Base-by-base conservation (phyloP, 2,888 invertebrate genomes). In the Philaethria dido region DNA sequence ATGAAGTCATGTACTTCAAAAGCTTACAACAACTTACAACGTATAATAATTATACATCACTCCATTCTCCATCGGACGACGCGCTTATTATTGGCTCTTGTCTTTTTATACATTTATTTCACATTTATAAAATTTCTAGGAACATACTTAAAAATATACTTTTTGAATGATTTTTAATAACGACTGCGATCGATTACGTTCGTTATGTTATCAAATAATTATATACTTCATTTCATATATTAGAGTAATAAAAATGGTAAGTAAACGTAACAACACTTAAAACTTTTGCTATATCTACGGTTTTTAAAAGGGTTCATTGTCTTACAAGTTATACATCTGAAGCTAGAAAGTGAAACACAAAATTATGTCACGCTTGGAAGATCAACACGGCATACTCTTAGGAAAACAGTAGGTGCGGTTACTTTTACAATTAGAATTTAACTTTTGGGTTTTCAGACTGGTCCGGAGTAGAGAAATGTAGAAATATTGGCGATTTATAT, bases 331-430 rank as follows among this genome's bases (percentile, higher is more conserved):
- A 36, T 54, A 55, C 39, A 55, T 39, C 9, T 39, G n/a, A 55
- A 55, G 22, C 60, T 44, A 45, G 36, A 61, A 48, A 61, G 61
- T 48, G 36, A 61, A 60, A 45, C 29, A 61, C 48, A 48, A 61
- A 36, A 48, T 33, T 6, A 36, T 20, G 33, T 48, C 13, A 47
- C 36, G 48, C 48, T 22, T 33, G 36, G 48, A 29, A 61, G n/a
- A 48, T 47, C 47, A 33, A 20, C 61, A 20, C 33, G 36, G 48
- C 36, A 59, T 20, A 16, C 22, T 18, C 11, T 13, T 16, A 60
- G 3, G 16, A 29, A n/a, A n/a, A 29, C 14, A 20, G 2, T 42
- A 55, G 16, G 13, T 39, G 42, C 11, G 20, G 42, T 60, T 25
- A 25, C 5, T 59, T 18, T 2, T 25, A 39, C 36, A 20, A 20